Evolutionary conservation across 2,888 invertebrate genomes (phyloP), one percentile per base, ranked within the genome.

Genomic region (Metalampra italica): DNA sequence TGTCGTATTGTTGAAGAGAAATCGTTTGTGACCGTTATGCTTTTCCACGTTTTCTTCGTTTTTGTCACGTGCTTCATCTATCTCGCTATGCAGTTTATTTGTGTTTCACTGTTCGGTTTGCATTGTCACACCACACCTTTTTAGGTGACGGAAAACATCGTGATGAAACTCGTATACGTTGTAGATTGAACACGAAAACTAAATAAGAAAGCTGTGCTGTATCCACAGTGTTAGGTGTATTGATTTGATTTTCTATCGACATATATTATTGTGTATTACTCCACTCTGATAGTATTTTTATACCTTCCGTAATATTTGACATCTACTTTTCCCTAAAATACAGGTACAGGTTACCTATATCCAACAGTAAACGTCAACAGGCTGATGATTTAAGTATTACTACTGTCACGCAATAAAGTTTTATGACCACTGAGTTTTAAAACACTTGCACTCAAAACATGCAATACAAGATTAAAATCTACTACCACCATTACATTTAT

Each of bases 1-100:
- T 60, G 64, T 62, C 60, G 70, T 72, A 82, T 85, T 84, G 82
- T 83, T 75, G 60, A 57, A 61, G 71, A 72, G 80, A 81, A 78
- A 82, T 80, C 75, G 75, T 71, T 82, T 64, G 76, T 75, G 9
- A 43, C 43, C 13, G 79, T 78, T 75, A 74, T 71, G 66, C 68
- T 77, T 79, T 80, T 78, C 72, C 78, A 70, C 68, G 64, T 75
- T 77, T 78, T 68, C 69, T 66, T 61, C 62, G 58, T 71, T 73
- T 71, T 71, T 66, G 59, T 55, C 53, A 47, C 51, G 53, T 54
- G 56, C 51, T 50, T 53, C 48, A 52, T 52, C 50, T 45, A 47
- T 50, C 46, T 43, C 37, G 22, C 42, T 45, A 15, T 43, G 22
- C 46, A 40, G 43, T 39, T 44, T 22, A 43, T 51, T 51, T 48